Evolutionary conservation across 1,140 invertebrate species (phyloP).

Genomic region (Drosophila willistoni): DNA sequence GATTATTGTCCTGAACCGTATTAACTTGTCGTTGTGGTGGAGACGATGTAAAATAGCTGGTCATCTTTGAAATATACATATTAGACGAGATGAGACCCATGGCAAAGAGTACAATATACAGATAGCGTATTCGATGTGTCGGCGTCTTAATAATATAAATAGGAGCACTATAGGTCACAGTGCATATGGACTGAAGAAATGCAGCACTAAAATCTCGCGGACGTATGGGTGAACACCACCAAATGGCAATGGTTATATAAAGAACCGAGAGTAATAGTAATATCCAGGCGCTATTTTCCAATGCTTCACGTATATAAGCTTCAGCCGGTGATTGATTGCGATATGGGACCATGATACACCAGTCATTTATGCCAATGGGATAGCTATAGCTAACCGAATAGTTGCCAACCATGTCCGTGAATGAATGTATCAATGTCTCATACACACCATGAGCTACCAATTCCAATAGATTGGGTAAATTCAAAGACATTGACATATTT

Average conservation of each 20-base stretch:
- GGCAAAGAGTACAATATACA: constrained; percentile 56
- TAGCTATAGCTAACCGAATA: constrained; percentile 56
- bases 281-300: constrained; percentile 58
- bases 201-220: constrained; percentile 60
- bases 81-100: constrained; percentile 66
- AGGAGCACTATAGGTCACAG: constrained; percentile 54
- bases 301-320: constrained; percentile 51
- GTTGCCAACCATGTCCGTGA: constrained; percentile 51
- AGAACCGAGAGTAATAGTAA: constrained; percentile 38
- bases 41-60: constrained; percentile 66
- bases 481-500: constrained; percentile 36
- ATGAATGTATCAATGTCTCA: constrained; percentile 71
- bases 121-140: constrained; percentile 56
- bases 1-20: constrained; percentile 63
- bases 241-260: constrained; percentile 64
- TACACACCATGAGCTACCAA: constrained; percentile 59
- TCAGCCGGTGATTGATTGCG: constrained; percentile 57
- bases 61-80: constrained; percentile 72
- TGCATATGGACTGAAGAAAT: constrained; percentile 64
- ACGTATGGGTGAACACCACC: constrained; percentile 57
- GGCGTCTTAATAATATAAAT: constrained; percentile 35
- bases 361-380: constrained; percentile 77
- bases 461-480: constrained; percentile 44
- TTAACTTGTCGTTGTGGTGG: constrained; percentile 53
- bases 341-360: constrained; percentile 75